Percentiles rank a stretch among this genome's conserved stretches.
These are phyloP conservation scores for Cuculus canorus DNA, from an alignment of 2,797 vertebrate species.

Conservation along the genomic window DNA sequence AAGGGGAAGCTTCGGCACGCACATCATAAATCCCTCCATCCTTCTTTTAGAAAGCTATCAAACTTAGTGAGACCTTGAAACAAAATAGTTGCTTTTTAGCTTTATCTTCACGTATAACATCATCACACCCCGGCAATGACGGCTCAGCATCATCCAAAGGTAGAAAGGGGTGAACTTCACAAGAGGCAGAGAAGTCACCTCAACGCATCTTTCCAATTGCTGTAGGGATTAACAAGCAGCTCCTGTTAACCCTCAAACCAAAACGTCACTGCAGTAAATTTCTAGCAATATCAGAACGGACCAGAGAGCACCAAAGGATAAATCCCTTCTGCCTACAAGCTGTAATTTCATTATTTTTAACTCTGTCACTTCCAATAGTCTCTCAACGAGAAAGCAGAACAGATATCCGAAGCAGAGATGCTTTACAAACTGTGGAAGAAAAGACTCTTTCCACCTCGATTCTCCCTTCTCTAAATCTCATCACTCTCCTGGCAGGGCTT, in stretches of 20 bases:
- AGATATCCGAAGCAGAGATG: background rate
- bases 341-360: background rate
- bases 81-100: background rate
- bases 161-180: background rate
- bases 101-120: background rate
- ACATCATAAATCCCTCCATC: background rate
- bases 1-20: background rate
- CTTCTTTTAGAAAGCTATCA: background rate
- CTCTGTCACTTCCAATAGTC: fast-evolving
- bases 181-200: background rate
- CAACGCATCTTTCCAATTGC: background rate
- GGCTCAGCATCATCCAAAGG: background rate
- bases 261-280: background rate
- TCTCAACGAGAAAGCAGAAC: background rate
- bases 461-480: background rate
- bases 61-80: background rate
- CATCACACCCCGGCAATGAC: fast-evolving
- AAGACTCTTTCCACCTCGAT: background rate
- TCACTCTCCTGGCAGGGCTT: background rate
- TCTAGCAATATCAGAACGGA: background rate
- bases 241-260: background rate
- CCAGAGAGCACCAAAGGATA: background rate
- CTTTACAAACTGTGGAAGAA: background rate
- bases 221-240: background rate
- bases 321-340: background rate